These are phyloP conservation scores for Patiria miniata DNA, from an alignment of 35 echinoderm and acorn worm species.

Conservation along the genomic window DNA sequence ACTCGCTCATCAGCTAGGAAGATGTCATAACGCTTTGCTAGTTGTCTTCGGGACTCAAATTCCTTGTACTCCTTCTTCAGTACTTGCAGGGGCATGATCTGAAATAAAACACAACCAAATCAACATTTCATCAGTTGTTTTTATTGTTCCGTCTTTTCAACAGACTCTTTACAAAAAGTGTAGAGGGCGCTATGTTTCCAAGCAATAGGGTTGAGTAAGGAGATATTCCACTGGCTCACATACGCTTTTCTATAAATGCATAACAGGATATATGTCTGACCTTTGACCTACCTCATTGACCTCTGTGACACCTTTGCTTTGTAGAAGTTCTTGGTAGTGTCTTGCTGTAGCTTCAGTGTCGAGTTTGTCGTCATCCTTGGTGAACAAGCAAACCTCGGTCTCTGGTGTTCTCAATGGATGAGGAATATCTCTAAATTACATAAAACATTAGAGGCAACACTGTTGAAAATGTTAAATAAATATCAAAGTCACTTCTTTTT, in stretches of 20 bases:
- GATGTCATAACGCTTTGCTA: conserved; percentile 70
- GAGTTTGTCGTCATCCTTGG: conserved; percentile 63
- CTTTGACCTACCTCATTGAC: conserved; percentile 48
- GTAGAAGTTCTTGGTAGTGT: conserved; percentile 61
- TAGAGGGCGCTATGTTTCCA: neutral
- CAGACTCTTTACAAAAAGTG: neutral
- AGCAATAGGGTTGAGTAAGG: neutral
- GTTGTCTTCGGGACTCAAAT: conserved; percentile 59
- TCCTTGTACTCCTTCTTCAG: conserved; percentile 72
- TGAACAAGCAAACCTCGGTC: conserved; percentile 63
- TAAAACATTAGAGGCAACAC: too few relatives aligned
- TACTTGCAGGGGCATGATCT: conserved; percentile 78
- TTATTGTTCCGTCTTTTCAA: neutral
- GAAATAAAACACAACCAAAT: neutral
- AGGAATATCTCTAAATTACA: conserved; percentile 37
- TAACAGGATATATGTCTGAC: neutral
- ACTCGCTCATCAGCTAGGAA: conserved; percentile 76
- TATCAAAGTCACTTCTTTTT: too few relatives aligned
- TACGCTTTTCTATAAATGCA: too few relatives aligned
- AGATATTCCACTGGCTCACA: too few relatives aligned
- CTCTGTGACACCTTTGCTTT: conserved; percentile 45
- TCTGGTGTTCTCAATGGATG: conserved; percentile 49
- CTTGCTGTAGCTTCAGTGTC: conserved; percentile 33
- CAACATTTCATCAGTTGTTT: neutral
- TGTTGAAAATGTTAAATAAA: too few relatives aligned